Conservation (phyloP, 2,113 vertebrate genomes). For the Hypomesus transpacificus region DNA sequence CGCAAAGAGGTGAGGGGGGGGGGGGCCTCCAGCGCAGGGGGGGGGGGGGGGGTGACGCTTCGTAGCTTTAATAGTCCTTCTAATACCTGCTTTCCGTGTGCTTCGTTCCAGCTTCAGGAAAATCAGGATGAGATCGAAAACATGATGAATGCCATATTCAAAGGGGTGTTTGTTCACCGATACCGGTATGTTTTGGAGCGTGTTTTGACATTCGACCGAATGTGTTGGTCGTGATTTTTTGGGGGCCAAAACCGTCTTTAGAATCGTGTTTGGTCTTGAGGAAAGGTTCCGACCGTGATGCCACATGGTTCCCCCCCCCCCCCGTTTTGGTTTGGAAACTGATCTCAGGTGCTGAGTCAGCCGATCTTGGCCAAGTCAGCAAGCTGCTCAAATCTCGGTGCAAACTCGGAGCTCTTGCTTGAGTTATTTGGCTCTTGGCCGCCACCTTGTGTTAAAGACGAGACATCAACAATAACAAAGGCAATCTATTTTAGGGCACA, state of each 20-base stretch:
- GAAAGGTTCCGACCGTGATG: too few relatives aligned
- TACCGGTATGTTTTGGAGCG: constrained; percentile 80
- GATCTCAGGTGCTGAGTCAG: background rate
- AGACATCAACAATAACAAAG: constrained; percentile 1
- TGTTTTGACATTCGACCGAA: too few relatives aligned
- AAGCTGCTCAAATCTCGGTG: background rate
- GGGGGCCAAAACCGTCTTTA: too few relatives aligned
- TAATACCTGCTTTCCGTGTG: background rate
- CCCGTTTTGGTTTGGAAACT: background rate
- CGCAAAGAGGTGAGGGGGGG: constrained; percentile 87
- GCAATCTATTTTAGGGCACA: background rate
- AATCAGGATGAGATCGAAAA: constrained; percentile 99
- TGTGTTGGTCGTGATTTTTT: too few relatives aligned
- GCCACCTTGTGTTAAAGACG: constrained; percentile 2
- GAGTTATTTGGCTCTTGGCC: background rate
- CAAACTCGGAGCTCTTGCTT: background rate
- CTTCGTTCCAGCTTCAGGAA: constrained; percentile 90
- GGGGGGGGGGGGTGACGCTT: too few relatives aligned
- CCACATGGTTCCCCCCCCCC: too few relatives aligned
- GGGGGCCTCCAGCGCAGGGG: background rate
- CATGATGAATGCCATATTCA: constrained; percentile 99
- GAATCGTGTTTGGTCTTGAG: too few relatives aligned
- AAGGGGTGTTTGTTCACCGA: constrained; percentile 98
- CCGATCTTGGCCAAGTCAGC: background rate
- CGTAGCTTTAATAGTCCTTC: background rate